phyloP scores from a whole-genome alignment of 2,797 vertebrate species.

The Lagocephalus sceleratus region DNA sequence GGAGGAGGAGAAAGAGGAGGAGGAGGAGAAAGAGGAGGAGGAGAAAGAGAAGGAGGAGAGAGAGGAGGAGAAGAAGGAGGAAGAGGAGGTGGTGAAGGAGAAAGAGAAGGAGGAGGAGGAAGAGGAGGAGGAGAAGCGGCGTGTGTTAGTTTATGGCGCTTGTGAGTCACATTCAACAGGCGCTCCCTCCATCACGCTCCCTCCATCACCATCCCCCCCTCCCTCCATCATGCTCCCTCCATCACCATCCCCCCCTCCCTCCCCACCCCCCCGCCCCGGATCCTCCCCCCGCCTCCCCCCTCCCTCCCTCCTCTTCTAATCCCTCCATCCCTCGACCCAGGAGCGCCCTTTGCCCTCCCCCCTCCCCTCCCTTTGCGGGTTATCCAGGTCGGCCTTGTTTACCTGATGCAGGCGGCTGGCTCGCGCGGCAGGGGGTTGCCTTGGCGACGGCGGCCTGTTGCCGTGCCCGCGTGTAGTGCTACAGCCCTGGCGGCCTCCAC shows the following conservation, averaged over 20 bases:
- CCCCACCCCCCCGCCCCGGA: slow-evolving; percentile 2
- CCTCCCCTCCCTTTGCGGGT: slow-evolving; percentile 32
- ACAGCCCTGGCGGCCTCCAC: slow-evolving; percentile 64
- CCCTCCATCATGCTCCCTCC: no score
- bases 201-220: no score
- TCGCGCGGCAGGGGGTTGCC: slow-evolving; percentile 66
- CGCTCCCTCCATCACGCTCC: slow-evolving; percentile 27
- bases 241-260: neutral
- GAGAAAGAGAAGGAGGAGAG: no score
- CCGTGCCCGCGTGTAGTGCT: slow-evolving; percentile 76
- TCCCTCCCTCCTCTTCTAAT: slow-evolving; percentile 32
- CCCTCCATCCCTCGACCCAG: slow-evolving; percentile 58
- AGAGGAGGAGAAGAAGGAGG: slow-evolving; percentile 36
- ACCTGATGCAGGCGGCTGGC: slow-evolving; percentile 63
- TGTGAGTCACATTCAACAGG: slow-evolving; percentile 73
- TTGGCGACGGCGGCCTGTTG: slow-evolving; percentile 67
- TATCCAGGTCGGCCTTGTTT: slow-evolving; percentile 75
- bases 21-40: slow-evolving; percentile 25
- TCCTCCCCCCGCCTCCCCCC: neutral
- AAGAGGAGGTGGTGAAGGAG: slow-evolving; percentile 26
- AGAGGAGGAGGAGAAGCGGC: slow-evolving; percentile 20
- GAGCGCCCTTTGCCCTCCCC: slow-evolving; percentile 61
- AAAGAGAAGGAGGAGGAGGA: slow-evolving; percentile 44
- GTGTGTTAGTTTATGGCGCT: no score
- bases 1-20: slow-evolving; percentile 16